Conservation (phyloP, 2,797 vertebrate genomes). For the Glyptemys insculpta region DNA sequence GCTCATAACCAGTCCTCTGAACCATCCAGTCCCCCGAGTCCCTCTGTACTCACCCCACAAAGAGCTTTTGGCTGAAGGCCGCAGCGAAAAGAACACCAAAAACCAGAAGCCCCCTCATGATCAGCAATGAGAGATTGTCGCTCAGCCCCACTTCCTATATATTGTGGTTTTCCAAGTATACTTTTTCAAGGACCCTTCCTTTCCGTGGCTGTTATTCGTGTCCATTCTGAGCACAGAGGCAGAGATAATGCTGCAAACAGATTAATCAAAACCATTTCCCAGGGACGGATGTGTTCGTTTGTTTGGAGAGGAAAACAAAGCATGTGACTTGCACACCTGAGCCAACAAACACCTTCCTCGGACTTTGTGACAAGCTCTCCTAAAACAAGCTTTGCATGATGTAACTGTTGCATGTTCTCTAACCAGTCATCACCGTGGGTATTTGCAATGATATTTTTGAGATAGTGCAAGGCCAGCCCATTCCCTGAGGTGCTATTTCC, state of each 20-base stretch:
- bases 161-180: neutral
- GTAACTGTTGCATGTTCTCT: fast-evolving
- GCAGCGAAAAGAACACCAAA: conserved; percentile 30
- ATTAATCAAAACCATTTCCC: neutral
- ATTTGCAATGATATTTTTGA: neutral
- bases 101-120: conserved; percentile 51
- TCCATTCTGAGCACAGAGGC: neutral
- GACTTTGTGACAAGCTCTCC: neutral
- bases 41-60: conserved; percentile 76
- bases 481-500: neutral
- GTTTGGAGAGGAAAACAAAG: conserved; percentile 4
- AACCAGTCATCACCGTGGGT: neutral
- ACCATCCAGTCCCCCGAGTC: neutral
- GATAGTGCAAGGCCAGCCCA: neutral
- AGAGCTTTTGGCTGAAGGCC: conserved; percentile 59
- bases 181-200: neutral
- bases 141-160: neutral
- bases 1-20: neutral
- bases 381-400: neutral
- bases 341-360: neutral
- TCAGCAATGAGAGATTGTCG: fast-evolving
- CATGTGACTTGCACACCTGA: neutral
- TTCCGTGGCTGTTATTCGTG: neutral
- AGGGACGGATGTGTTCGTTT: conserved; percentile 9
- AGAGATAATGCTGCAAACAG: neutral